Base-by-base conservation (phyloP, 2,888 invertebrate species). In the Campoplex capitator region DNA sequence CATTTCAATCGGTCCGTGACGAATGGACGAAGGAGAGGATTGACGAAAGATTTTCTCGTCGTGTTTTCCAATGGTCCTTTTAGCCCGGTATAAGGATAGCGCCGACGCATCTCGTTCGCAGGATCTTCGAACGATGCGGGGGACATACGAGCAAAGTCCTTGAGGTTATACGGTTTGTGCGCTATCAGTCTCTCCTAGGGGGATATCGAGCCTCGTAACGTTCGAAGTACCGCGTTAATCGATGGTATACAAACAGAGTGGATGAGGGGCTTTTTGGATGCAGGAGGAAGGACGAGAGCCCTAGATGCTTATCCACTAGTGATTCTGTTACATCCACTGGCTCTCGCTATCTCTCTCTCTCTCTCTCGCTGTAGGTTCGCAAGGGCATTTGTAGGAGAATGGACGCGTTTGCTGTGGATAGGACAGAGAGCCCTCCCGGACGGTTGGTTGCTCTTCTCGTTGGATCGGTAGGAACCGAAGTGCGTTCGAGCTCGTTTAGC, bases 401-500 rank as follows among this genome's bases (percentile, higher is more conserved):
- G 82, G 75, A 48, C 45, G 58, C 48, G 51, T 58, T 56, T 68
- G 45, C 35, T 58, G 35, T 83, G 18, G 35, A 9, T 42, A 65
- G 16, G 32, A 16, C 4, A 3, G 54, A n/a, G 70, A 68, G 78
- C 28, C 81, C 67, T 38, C 1, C 45, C 23, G 56, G 70, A 42
- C 58, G 76, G 70, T 56, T 68, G 79, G 70, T 84, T 78, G 76
- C 79, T 85, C 83, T 85, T 87, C 85, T 79, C 88, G 85, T 88
- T 73, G 87, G 89, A 90, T 90, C 91, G 90, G 89, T 88, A 84
- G 90, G 82, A 88, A 77, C 88, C 90, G 88, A 91, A 93, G 93
- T 93, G 92, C 92, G 91, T 93, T 93, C 90, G 90, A 93, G 93
- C 93, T 94, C 91, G 92, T 94, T 93, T 93, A 91, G 91, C 91